These are phyloP conservation scores for Pogonocichla stellata DNA, from an alignment of 2,113 vertebrate genomes.

Conservation along the genomic window DNA sequence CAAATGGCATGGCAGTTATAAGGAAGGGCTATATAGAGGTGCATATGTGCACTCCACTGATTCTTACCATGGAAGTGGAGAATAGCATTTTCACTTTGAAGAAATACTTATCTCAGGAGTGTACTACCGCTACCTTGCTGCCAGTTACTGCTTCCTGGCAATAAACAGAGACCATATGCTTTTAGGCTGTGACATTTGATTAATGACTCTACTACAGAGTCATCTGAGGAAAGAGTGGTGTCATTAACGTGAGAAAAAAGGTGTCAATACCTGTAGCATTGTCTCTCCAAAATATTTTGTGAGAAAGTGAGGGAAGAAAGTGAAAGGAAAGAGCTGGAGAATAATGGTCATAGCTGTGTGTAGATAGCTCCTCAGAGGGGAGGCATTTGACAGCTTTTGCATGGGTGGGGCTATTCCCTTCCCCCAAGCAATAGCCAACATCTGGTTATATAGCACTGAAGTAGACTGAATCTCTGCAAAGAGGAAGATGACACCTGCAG, in stretches of 20 bases:
- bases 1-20: neutral
- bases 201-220: neutral
- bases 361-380: neutral
- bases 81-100: neutral
- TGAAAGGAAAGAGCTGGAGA: neutral
- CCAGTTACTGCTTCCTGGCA: neutral
- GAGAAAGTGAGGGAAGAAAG: neutral
- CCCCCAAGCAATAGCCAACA: neutral
- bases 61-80: neutral
- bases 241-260: neutral
- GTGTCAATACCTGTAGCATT: neutral
- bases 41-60: neutral
- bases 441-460: neutral
- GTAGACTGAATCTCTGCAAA: neutral
- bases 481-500: neutral
- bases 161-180: neutral
- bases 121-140: neutral
- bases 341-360: neutral
- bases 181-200: neutral
- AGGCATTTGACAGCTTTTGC: neutral
- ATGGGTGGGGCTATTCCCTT: neutral
- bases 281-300: neutral
- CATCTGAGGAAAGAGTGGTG: neutral
- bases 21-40: neutral
- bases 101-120: conserved; percentile 18